phyloP scores from a whole-genome alignment of 2,113 vertebrate species.

The Siphamia tubifer region DNA sequence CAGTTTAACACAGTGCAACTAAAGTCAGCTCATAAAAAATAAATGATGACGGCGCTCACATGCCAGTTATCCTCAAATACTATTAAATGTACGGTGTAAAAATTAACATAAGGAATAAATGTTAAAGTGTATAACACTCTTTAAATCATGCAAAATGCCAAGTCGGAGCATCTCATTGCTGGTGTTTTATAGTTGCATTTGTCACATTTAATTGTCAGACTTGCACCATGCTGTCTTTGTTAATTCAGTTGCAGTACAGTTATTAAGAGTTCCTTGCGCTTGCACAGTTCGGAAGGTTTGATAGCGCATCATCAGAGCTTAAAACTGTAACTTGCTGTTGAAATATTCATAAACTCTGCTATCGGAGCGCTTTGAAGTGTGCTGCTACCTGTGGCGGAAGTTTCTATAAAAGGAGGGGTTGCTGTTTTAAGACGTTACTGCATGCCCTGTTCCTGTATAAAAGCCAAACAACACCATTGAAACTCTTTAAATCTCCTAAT shows the following conservation, averaged over 20 bases:
- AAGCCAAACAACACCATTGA: constrained; percentile 14
- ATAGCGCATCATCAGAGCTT: constrained; percentile 31
- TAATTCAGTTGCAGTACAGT: constrained; percentile 1
- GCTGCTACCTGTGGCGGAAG: constrained; percentile 27
- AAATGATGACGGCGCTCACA: not conserved
- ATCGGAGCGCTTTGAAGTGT: constrained; percentile 48
- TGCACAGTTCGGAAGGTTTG: constrained; percentile 22
- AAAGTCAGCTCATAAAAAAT: not conserved
- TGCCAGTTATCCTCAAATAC: not conserved
- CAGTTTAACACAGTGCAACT: too few species aligned
- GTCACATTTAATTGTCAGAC: not conserved
- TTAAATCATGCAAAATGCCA: not conserved
- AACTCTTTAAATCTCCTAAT: not conserved
- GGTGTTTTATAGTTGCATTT: not conserved
- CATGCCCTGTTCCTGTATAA: not conserved
- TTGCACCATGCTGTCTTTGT: not conserved
- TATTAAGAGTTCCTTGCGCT: not conserved
- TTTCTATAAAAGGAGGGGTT: constrained; percentile 6
- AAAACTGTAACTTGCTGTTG: constrained; percentile 31
- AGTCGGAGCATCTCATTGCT: not conserved
- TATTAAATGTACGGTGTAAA: not conserved
- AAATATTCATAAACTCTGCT: constrained; percentile 45
- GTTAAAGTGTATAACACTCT: not conserved
- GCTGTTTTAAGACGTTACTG: not conserved
- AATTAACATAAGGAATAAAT: not conserved